Evolutionary conservation across 2,113 vertebrate species (phyloP).

Genomic region (Neogobius melanostomus): DNA sequence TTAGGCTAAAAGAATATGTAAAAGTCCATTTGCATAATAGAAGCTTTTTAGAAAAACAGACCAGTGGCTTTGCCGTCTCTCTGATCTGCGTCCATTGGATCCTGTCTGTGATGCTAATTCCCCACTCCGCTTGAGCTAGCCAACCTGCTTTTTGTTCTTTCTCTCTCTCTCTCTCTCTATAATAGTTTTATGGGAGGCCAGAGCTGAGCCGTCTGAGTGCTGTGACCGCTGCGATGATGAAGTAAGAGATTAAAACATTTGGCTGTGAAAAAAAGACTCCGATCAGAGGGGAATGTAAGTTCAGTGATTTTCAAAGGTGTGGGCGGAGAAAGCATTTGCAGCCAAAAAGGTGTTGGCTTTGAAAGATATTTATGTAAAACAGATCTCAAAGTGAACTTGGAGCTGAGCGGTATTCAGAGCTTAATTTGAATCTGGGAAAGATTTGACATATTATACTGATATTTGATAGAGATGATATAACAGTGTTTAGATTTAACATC

Average conservation of each 20-base stretch:
- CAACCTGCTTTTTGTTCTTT: slow-evolving; percentile 49
- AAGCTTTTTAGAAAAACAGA: no score
- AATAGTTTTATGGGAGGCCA: slow-evolving; percentile 36
- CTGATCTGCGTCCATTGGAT: slow-evolving; percentile 49
- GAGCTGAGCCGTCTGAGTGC: slow-evolving; percentile 19
- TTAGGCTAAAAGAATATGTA: no score
- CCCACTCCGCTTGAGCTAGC: slow-evolving; percentile 25
- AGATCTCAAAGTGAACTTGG: neutral
- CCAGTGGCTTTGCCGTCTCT: slow-evolving; percentile 40
- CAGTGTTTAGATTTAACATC: no score
- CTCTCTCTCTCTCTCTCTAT: slow-evolving; percentile 33
- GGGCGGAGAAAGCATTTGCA: neutral
- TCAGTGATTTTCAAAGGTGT: neutral
- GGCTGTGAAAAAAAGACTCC: slow-evolving; percentile 2
- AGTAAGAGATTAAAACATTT: slow-evolving; percentile 5
- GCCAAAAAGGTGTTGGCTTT: neutral
- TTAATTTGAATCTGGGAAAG: no score
- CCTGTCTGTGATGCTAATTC: slow-evolving; percentile 25
- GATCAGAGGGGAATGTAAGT: neutral
- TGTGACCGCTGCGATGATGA: slow-evolving; percentile 10
- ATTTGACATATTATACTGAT: no score
- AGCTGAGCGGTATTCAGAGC: no score
- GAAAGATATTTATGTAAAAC: neutral
- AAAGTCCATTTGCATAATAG: no score
- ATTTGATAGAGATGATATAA: no score